These are phyloP conservation scores for Brachionichthys hirsutus DNA, from an alignment of 2,113 vertebrate species.

Conservation along the genomic window DNA sequence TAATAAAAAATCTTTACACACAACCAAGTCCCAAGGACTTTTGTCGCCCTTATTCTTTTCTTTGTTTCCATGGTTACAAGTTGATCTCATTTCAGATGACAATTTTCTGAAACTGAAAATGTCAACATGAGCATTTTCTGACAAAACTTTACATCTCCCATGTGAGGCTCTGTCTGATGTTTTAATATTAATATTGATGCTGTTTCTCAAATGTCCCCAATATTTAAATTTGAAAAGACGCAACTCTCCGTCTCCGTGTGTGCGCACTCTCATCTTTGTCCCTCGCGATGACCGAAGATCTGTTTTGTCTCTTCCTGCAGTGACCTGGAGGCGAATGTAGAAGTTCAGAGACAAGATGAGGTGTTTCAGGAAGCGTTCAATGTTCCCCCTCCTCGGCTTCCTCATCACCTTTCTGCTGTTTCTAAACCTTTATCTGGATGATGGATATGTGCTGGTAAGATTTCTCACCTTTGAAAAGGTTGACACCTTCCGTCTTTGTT, in stretches of 20 bases:
- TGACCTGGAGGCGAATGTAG: constrained; percentile 77
- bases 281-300: background rate
- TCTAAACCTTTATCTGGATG: constrained; percentile 94
- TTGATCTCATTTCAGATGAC: too few species aligned
- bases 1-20: too few species aligned
- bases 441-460: constrained; percentile 91
- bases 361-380: constrained; percentile 91
- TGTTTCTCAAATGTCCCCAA: constrained; percentile 7
- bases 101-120: too few species aligned
- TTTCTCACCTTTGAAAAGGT: background rate
- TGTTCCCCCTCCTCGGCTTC: constrained; percentile 87
- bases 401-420: constrained; percentile 90
- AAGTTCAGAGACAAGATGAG: constrained; percentile 93
- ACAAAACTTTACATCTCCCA: too few species aligned
- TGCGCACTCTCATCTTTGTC: constrained; percentile 2
- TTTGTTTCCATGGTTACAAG: too few species aligned
- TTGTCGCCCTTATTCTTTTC: too few species aligned
- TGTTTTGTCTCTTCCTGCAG: constrained; percentile 42
- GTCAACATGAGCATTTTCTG: constrained; percentile 10
- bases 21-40: too few species aligned
- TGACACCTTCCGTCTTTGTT: background rate
- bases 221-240: background rate
- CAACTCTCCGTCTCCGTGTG: background rate
- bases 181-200: constrained; percentile 2
- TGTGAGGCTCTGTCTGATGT: too few species aligned